Evolutionary conservation across 2,113 vertebrate species (phyloP), one percentile per base, ranked within the genome.

Genomic region (Lepus europaeus): DNA sequence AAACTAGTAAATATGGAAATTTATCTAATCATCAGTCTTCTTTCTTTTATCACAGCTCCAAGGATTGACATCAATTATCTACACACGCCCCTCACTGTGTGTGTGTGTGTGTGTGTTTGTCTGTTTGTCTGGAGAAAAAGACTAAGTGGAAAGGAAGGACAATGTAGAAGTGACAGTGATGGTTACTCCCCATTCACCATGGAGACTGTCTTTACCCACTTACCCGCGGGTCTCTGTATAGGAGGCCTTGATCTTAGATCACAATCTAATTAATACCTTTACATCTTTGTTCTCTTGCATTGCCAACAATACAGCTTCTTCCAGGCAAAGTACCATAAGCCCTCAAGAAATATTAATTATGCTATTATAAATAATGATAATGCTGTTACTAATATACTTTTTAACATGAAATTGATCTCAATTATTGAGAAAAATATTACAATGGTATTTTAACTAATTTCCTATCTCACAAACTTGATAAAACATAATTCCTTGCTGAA

Each of bases 1-100:
- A 92, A 96, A 93, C 22, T 31, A 78, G 36, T 69, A 82, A 93
- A 91, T 93, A n/a, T 27, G 33, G 81, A 72, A 89, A 68, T 14
- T 59, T 56, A n/a, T 59, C 27, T 74, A 56, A 90, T 78, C 49
- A 76, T 76, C 29, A 72, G 22, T 68, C 63, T 80, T 89, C 27
- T 83, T 76, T 83, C 72, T 89, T 87, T 97, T 66, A 89, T 89
- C 12, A 6, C 8, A 83, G 11, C 69, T 83, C 45, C 4, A 74
- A 90, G 23, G n/a, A 22, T 69, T 93, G 87, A 61, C 2, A 78
- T 11, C 9, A 39, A 36, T 13, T 76, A 59, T 59, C 56, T 19
- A 59, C 56, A 59, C 56, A 17, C 56, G 4, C 17, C 14, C 56
- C 56, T 14, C 3, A 72, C 23, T 82, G 53, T 90, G 51, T 68